Base-by-base conservation (phyloP, 1,140 invertebrate genomes). In the Conus ventricosus region DNA sequence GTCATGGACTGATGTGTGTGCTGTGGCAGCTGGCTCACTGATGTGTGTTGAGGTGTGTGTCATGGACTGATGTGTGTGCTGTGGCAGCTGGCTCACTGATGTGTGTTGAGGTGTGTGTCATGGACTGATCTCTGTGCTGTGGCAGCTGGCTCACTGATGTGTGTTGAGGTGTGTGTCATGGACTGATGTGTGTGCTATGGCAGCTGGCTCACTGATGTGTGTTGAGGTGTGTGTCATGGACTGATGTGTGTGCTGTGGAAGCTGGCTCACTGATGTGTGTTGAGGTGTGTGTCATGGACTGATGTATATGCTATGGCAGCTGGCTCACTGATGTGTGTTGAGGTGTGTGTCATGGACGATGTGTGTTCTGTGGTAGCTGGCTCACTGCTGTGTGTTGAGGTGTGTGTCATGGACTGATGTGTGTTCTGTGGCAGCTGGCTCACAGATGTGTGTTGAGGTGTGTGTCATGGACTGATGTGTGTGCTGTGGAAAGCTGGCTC, bases 371-470 rank as follows among this genome's bases (percentile, higher is more conserved):
- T 53, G 53, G 25, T 88, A 95, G 94, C 90, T 95, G 51, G 94
- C 94, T 53, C 94, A 94, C 85, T 13, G 20, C 5, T 80, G 78
- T 39, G 78, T 80, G 78, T 39, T 6, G 7, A 25, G 15, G 78
- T 39, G 25, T 80, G 78, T 39, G 13, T 53, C 13, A 39, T 6
- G 55, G 55, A 7, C 8, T 71, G 67, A 71, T 71, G 67, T n/a
- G 23, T 71, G 39, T 23, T 6, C 6, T 57, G 55, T 53, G 53
- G 25, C 88, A 95, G 94, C 90, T 95, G 51, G 94, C 94, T 53
- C 94, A 94, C 85, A 95, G 89, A 94, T 39, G 39, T 39, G 39
- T 39, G 39, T 39, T 39, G 39, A n/a, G 1, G 75, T 78, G 75
- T 78, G 5, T 78, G 75, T 78, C 39, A 39, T 39, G 39, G 39